Percentiles rank a stretch among this genome's conserved stretches.
phyloP scores from a whole-genome alignment of 2,888 invertebrate species.

The Hemicrepidius hirtus region DNA sequence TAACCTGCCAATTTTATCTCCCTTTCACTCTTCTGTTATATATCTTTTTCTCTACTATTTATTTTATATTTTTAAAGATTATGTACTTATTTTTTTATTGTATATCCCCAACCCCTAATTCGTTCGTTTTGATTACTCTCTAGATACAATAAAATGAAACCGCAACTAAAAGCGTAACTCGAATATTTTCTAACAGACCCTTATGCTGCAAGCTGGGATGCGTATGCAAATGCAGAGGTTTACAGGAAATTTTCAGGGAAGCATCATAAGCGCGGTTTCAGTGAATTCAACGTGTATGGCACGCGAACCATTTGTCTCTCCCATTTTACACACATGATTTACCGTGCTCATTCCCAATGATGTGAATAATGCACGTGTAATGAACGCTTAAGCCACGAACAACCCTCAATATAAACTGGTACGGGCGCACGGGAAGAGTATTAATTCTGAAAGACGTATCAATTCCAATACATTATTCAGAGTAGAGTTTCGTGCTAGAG shows the following conservation, averaged over 20 bases:
- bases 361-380: slow-evolving; percentile 29
- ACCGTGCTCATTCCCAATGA: slow-evolving; percentile 5
- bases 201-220: no score
- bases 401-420: slow-evolving; percentile 23
- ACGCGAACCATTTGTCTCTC: slow-evolving; percentile 3
- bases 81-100: no score
- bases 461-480: slow-evolving; percentile 66
- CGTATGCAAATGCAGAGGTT: no score
- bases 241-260: not conserved
- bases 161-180: no score
- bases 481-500: slow-evolving; percentile 56
- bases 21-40: no score
- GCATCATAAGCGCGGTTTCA: not conserved
- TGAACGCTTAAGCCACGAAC: slow-evolving; percentile 19
- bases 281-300: not conserved
- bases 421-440: slow-evolving; percentile 27
- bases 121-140: no score
- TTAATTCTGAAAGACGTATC: slow-evolving; percentile 61
- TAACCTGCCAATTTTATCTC: no score
- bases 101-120: no score
- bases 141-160: no score
- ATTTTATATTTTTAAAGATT: no score
- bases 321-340: slow-evolving; percentile 2
- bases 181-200: no score
- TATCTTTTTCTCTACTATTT: no score